Evolutionary conservation across 1,140 invertebrate species (phyloP), one percentile per base, ranked within the genome.

Genomic region (Reticulitermes speratus): DNA sequence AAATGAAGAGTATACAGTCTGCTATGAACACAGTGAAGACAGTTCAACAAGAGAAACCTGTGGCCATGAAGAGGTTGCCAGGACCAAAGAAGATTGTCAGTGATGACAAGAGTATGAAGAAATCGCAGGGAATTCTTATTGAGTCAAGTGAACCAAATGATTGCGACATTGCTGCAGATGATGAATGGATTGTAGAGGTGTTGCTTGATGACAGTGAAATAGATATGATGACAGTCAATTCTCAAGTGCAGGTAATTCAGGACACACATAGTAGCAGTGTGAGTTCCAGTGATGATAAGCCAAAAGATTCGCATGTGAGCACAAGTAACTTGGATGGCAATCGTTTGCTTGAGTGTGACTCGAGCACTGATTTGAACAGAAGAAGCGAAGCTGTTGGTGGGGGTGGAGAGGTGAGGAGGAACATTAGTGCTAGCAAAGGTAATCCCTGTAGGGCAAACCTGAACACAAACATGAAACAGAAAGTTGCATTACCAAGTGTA

Each of bases 171-270:
- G n/a, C 5, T 25, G 65, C 65, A n/a, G 65, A 75, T 25, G 65
- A 75, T 75, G 65, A 75, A 25, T 75, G 65, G 65, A 75, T 75
- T 75, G 65, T 75, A 25, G 65, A 75, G n/a, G n/a, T 75, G 25
- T 75, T 75, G n/a, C 65, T 75, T n/a, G 65, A 75, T 75, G 65
- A 75, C 8, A 75, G 11, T 14, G 65, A 75, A 30, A 75, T 75
- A 12, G 65, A 75, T 14, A 75, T 75, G 25, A n/a, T 30, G n/a
- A 16, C 25, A 75, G 25, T 25, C 9, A 75, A 1, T 30, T 25
- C 65, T 9, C 65, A 75, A 8, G n/a, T n/a, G 0, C 5, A 75
- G 14, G n/a, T 75, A 16, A 14, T 6, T 55, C 52, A 55, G 52
- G 52, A 55, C n/a, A 25, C n/a, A 11, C 11, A 75, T 25, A 75